A percentile compares a stretch with the other conserved stretches of the same genome.
These are phyloP conservation scores for Jordanella pulchra DNA, from an alignment of 2,797 vertebrate genomes.

Conservation along the genomic window DNA sequence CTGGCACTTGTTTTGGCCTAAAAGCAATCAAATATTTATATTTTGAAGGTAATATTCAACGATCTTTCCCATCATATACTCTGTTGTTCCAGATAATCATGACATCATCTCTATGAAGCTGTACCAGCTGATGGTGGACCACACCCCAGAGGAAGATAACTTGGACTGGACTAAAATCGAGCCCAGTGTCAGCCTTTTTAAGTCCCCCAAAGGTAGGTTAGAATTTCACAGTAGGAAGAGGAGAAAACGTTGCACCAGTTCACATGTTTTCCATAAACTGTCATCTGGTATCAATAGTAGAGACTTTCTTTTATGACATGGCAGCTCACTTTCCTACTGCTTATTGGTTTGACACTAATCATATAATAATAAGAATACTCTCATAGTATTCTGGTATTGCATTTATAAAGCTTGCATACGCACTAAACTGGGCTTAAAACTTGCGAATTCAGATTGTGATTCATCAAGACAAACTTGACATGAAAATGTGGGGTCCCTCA, in stretches of 20 bases:
- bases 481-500: no score
- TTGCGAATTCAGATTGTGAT: no score
- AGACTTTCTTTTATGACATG: not conserved
- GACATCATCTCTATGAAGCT: slow-evolving; percentile 99
- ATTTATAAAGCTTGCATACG: no score
- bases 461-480: no score
- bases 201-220: slow-evolving; percentile 91
- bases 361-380: not conserved
- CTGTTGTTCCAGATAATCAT: slow-evolving; percentile 87
- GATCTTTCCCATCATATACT: not conserved
- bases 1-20: not conserved
- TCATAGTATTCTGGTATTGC: no score
- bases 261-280: not conserved
- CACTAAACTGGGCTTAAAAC: no score
- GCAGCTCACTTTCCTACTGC: not conserved
- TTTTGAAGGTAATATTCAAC: not conserved
- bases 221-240: not conserved
- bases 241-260: not conserved
- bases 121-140: slow-evolving; percentile 97
- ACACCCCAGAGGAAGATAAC: slow-evolving; percentile 90
- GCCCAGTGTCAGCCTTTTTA: slow-evolving; percentile 93
- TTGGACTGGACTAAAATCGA: slow-evolving; percentile 98
- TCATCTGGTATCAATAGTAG: not conserved
- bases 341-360: not conserved
- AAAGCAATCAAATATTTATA: not conserved